These are phyloP conservation scores for Cherax quadricarinatus DNA, from an alignment of 1,140 invertebrate genomes.

Conservation along the genomic window DNA sequence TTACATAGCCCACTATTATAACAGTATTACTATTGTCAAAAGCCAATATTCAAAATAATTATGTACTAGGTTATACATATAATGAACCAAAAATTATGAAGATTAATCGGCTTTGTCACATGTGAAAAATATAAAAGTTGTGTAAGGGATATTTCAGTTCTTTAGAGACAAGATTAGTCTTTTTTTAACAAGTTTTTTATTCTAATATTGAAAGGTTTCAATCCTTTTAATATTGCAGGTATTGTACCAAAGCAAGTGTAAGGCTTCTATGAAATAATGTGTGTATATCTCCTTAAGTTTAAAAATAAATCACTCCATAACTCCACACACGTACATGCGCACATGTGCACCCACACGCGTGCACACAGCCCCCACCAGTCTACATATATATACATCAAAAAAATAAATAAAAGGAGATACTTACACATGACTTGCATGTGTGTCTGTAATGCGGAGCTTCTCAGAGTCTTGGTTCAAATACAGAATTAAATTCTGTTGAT, in stretches of 20 bases:
- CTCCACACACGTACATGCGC: background rate
- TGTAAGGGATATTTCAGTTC: background rate
- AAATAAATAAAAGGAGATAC: background rate
- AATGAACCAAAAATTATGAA: background rate
- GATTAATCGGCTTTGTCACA: background rate
- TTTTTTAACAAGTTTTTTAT: background rate
- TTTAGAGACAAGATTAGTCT: background rate
- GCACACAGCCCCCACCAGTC: too few species aligned
- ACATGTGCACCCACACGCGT: background rate
- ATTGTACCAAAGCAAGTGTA: slow-evolving; percentile 32
- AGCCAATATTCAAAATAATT: background rate
- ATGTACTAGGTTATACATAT: background rate
- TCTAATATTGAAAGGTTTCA: background rate
- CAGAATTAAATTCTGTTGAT: background rate
- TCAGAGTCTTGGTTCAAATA: background rate
- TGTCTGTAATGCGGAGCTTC: background rate
- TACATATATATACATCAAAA: too few species aligned
- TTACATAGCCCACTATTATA: background rate
- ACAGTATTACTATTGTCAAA: background rate
- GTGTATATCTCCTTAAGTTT: background rate
- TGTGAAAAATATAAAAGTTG: background rate
- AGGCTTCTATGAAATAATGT: background rate
- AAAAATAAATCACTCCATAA: slow-evolving; percentile 25
- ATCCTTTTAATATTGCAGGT: slow-evolving; percentile 17
- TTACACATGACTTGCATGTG: background rate